A percentile compares a stretch with the other conserved stretches of the same genome.
phyloP scores from a whole-genome alignment of 1,140 invertebrate species.

The Zeugodacus cucurbitae region DNA sequence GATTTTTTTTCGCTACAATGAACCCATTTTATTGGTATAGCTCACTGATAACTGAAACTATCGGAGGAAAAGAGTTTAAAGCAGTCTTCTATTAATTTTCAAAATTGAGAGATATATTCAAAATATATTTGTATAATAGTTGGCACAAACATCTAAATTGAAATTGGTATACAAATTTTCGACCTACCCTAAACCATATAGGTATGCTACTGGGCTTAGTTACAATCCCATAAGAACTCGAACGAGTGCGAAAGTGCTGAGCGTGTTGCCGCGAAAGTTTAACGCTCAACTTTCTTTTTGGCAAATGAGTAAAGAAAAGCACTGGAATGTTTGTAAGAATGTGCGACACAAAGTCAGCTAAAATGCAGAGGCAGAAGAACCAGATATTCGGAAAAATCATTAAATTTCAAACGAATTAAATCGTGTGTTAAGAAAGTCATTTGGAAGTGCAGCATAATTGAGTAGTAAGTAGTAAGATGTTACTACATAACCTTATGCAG shows the following conservation, averaged over 20 bases:
- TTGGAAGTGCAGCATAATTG: not conserved
- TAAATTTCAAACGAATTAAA: constrained; percentile 5
- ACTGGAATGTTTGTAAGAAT: too few relatives aligned
- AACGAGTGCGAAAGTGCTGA: not conserved
- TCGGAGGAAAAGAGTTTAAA: too few relatives aligned
- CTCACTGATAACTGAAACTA: too few relatives aligned
- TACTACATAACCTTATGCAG: not conserved
- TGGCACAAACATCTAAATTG: too few relatives aligned
- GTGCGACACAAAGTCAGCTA: not conserved
- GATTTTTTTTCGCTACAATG: too few relatives aligned
- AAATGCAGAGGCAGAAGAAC: not conserved
- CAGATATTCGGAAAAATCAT: not conserved
- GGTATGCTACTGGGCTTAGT: too few relatives aligned
- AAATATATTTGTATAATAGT: too few relatives aligned
- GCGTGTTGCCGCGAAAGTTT: not conserved
- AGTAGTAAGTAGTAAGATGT: not conserved
- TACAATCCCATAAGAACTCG: not conserved
- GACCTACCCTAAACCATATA: too few relatives aligned
- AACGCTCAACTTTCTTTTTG: not conserved
- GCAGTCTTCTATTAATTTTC: too few relatives aligned
- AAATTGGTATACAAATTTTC: too few relatives aligned
- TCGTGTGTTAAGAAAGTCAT: not conserved
- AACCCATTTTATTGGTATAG: too few relatives aligned
- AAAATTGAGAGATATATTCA: too few relatives aligned
- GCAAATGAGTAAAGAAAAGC: not conserved